Evolutionary conservation across 2,113 vertebrate genomes (phyloP).

Genomic region (Guaruba guarouba): DNA sequence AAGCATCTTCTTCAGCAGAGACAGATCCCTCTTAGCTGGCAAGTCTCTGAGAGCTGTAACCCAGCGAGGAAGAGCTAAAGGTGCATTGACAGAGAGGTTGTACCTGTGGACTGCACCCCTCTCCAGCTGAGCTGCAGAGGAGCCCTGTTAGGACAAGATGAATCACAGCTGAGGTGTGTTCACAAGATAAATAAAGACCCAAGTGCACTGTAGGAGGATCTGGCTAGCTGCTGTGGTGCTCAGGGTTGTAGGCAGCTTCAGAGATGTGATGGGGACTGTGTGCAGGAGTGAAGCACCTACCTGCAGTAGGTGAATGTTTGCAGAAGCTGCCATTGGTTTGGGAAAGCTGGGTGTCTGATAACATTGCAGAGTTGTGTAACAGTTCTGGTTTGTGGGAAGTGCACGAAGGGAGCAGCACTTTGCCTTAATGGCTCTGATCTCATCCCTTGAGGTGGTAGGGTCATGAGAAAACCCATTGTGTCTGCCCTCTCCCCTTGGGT

Average conservation of each 20-base stretch:
- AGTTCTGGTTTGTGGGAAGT: neutral
- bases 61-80: neutral
- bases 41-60: neutral
- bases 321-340: neutral
- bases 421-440: neutral
- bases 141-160: neutral
- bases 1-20: neutral
- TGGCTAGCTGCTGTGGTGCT: neutral
- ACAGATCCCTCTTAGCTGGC: neutral
- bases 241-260: fast-evolving
- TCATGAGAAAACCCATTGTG: fast-evolving
- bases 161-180: neutral
- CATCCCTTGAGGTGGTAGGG: too few relatives aligned
- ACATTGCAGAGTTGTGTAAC: fast-evolving
- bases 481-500: neutral
- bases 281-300: fast-evolving
- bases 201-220: neutral
- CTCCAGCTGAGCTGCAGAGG: neutral
- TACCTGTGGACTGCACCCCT: neutral
- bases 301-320: fast-evolving
- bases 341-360: neutral
- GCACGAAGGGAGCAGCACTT: neutral
- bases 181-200: neutral
- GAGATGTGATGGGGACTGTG: fast-evolving
- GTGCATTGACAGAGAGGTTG: neutral